Evolutionary conservation across 2,888 invertebrate species (phyloP).

Genomic region (Galeruca laticollis): DNA sequence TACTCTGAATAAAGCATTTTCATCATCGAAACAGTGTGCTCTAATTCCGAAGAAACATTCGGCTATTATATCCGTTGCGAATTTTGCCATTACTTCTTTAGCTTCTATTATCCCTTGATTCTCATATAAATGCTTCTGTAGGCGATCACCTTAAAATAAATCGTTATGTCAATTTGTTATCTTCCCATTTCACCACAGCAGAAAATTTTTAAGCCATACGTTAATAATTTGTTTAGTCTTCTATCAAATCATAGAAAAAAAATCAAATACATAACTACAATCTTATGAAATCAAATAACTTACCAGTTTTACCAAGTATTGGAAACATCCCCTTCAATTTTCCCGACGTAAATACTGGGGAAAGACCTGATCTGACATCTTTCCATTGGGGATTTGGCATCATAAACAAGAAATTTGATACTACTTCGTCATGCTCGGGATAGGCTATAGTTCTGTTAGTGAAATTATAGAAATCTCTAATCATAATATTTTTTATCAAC

Average conservation of each 20-base stretch:
- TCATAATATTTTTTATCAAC: slow-evolving; percentile 66
- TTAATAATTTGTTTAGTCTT: no score
- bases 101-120: slow-evolving; percentile 50
- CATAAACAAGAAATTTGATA: slow-evolving; percentile 64
- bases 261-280: no score
- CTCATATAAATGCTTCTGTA: slow-evolving; percentile 28
- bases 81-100: slow-evolving; percentile 62
- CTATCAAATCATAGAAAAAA: no score
- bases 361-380: slow-evolving; percentile 67
- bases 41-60: slow-evolving; percentile 66
- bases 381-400: slow-evolving; percentile 70
- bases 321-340: slow-evolving; percentile 70
- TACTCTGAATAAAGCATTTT: slow-evolving; percentile 61
- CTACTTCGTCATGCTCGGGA: slow-evolving; percentile 65
- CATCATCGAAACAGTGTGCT: slow-evolving; percentile 61
- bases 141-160: slow-evolving; percentile 18
- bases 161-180: slow-evolving; percentile 51
- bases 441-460: slow-evolving; percentile 60
- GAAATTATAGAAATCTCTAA: slow-evolving; percentile 68
- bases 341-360: slow-evolving; percentile 70
- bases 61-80: slow-evolving; percentile 66
- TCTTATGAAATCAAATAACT: slow-evolving; percentile 13
- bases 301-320: slow-evolving; percentile 61
- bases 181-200: slow-evolving; percentile 3
- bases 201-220: no score